Evolutionary conservation across 2,888 invertebrate species (phyloP).

Genomic region (Andricus curvator): DNA sequence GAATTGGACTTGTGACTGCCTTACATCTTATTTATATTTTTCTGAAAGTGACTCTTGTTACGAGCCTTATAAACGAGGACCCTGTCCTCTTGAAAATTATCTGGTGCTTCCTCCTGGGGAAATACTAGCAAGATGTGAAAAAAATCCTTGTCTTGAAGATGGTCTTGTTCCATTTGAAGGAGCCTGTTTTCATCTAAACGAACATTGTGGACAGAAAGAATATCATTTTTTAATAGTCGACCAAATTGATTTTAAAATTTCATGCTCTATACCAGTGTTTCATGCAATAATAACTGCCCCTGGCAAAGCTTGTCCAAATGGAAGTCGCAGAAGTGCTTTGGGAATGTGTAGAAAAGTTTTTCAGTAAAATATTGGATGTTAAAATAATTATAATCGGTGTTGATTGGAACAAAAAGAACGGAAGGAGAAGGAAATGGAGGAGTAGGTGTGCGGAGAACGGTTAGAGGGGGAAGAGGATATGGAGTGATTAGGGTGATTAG

Average conservation of each 20-base stretch:
- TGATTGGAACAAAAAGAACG: no score
- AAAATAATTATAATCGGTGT: no score
- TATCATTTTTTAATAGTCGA: no score
- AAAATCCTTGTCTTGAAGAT: slow-evolving; percentile 82
- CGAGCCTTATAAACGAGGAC: slow-evolving; percentile 83
- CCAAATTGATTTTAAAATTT: no score
- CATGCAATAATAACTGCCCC: background rate
- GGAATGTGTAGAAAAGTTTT: slow-evolving; percentile 8
- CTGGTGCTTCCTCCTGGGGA: slow-evolving; percentile 80
- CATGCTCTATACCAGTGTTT: no score
- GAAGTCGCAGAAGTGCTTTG: background rate
- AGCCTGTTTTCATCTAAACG: slow-evolving; percentile 78
- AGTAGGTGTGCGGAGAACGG: no score
- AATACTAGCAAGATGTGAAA: slow-evolving; percentile 81
- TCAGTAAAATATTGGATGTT: background rate
- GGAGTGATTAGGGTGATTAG: no score
- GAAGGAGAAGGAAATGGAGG: no score
- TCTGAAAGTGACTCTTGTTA: slow-evolving; percentile 82
- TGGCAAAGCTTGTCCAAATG: slow-evolving; percentile 1
- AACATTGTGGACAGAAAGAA: no score
- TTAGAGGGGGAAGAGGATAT: no score
- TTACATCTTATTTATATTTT: slow-evolving; percentile 11
- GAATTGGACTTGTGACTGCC: background rate
- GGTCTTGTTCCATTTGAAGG: slow-evolving; percentile 79
- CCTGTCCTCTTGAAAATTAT: slow-evolving; percentile 81